phyloP scores from a whole-genome alignment of 2,113 vertebrate genomes.

The Pseudopodoces humilis region DNA sequence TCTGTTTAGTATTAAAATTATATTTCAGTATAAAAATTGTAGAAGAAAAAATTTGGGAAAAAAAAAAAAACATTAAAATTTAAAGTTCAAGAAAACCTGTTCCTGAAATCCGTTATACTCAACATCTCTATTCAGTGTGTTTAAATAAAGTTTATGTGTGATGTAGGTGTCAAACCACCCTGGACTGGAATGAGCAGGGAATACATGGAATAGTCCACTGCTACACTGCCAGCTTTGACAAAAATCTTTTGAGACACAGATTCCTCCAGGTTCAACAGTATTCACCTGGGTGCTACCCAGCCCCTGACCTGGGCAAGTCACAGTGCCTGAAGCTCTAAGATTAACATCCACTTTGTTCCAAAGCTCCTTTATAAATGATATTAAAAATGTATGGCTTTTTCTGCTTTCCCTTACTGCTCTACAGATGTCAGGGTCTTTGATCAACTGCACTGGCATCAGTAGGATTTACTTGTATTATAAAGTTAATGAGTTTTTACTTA shows the following conservation, averaged over 20 bases:
- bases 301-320: background rate
- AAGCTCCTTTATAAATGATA: background rate
- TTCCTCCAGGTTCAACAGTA: background rate
- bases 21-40: background rate
- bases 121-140: background rate
- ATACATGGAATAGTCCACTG: background rate
- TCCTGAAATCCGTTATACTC: background rate
- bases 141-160: background rate
- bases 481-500: conserved; percentile 18
- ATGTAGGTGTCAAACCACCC: background rate
- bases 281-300: background rate
- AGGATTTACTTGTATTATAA: conserved; percentile 2
- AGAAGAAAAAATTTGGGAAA: background rate
- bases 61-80: background rate
- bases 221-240: background rate
- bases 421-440: background rate
- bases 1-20: background rate
- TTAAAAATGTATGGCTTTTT: background rate
- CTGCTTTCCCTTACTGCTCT: background rate
- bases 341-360: background rate
- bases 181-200: background rate
- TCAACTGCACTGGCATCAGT: background rate
- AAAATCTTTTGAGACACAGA: background rate
- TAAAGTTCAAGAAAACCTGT: background rate
- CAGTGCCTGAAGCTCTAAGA: background rate